Conservation (phyloP, 2,113 vertebrate genomes). For the Pteronura brasiliensis region DNA sequence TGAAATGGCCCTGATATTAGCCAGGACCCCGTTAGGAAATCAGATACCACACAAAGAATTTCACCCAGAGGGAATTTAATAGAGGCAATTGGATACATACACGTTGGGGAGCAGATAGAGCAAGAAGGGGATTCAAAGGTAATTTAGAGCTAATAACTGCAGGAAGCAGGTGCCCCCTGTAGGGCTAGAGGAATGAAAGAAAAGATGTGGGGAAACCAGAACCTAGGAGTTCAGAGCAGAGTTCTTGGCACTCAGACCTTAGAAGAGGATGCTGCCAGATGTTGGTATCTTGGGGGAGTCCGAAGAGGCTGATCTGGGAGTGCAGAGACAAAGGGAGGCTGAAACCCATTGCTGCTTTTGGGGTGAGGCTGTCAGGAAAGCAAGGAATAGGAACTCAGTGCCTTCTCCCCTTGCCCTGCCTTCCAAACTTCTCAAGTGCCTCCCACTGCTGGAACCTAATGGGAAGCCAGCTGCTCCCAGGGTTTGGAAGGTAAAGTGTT, state of each 20-base stretch:
- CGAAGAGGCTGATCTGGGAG: background rate
- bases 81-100: background rate
- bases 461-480: constrained; percentile 4
- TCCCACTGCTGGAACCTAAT: background rate
- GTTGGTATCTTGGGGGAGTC: background rate
- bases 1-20: background rate
- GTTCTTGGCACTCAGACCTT: background rate
- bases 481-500: background rate
- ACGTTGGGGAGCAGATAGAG: background rate
- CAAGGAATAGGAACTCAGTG: background rate
- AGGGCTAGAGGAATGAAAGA: background rate
- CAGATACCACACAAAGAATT: background rate
- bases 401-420: background rate
- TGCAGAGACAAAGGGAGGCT: background rate
- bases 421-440: background rate
- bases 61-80: background rate
- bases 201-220: background rate
- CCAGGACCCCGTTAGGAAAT: background rate
- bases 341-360: background rate
- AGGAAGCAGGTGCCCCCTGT: background rate
- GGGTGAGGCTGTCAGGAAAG: background rate
- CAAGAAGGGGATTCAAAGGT: background rate
- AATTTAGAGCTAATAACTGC: background rate
- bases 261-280: background rate
- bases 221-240: background rate